phyloP scores from a whole-genome alignment of 1,140 invertebrate species.

The Drosophila grimshawi region DNA sequence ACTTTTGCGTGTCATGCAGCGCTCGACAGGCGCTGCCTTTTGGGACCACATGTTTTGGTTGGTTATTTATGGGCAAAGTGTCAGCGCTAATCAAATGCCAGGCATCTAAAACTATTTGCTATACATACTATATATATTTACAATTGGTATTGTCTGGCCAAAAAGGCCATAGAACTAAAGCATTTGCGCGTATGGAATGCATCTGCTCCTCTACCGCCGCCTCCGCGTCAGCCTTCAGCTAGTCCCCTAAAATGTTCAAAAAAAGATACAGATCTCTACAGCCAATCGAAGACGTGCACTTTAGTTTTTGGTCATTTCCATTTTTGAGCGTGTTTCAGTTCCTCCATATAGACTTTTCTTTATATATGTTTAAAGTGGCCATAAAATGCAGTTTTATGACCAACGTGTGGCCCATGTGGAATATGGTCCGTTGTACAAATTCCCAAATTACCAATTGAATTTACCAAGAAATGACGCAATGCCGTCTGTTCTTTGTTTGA shows the following conservation, averaged over 20 bases:
- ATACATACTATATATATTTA: slow-evolving; percentile 9
- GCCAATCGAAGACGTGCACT: slow-evolving; percentile 38
- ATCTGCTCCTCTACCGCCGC: slow-evolving; percentile 7
- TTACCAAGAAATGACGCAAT: slow-evolving; percentile 67
- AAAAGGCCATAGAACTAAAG: slow-evolving; percentile 45
- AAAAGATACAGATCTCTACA: slow-evolving; percentile 47
- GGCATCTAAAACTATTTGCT: slow-evolving; percentile 67
- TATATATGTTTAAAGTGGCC: slow-evolving; percentile 16
- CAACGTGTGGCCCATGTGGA: slow-evolving; percentile 54
- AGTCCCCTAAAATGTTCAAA: slow-evolving; percentile 12
- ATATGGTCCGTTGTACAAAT: slow-evolving; percentile 45
- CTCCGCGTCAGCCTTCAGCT: too few relatives aligned
- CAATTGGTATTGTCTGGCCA: slow-evolving; percentile 37
- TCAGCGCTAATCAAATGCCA: slow-evolving; percentile 82
- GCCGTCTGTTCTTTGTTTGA: slow-evolving; percentile 43
- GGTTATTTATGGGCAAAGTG: slow-evolving; percentile 84
- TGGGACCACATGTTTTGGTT: slow-evolving; percentile 80
- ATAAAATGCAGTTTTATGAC: slow-evolving; percentile 73
- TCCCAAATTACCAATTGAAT: slow-evolving; percentile 34
- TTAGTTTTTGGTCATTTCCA: slow-evolving; percentile 46
- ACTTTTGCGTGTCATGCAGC: slow-evolving; percentile 77
- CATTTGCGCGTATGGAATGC: slow-evolving; percentile 18
- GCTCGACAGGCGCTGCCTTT: slow-evolving; percentile 56
- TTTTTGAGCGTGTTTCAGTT: slow-evolving; percentile 39
- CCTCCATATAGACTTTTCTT: slow-evolving; percentile 38